Base-by-base conservation (phyloP, 1,140 invertebrate genomes). In the Papilio machaon region DNA sequence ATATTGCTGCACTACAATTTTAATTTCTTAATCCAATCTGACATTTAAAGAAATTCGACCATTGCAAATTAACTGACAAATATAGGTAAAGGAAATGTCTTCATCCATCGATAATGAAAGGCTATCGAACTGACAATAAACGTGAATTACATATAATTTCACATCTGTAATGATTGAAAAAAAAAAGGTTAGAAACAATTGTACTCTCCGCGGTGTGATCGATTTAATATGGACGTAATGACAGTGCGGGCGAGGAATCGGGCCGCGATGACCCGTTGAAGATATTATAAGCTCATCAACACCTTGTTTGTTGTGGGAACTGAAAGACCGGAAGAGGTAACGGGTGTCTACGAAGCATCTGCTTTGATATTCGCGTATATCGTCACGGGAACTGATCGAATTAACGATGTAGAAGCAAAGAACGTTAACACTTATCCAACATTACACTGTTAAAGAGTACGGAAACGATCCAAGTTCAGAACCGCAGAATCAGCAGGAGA, bases 271-370 rank as follows among this genome's bases (percentile, higher is more conserved):
- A 74, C 80, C 81, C 84, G 81, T 84, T 82, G 49, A 60, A 52
- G 35, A 15, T 83, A 87, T 88, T 87, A 88, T 84, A 88, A 88
- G 82, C 78, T 30, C 86, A 88, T 87, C 87, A 88, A 73, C 85
- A 82, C 82, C 78, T 86, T 78, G 58, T 81, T 83, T 80, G 73
- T 74, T 60, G 79, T 83, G 84, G 83, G 84, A 87, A 85, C 79
- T 81, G 38, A 7, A 30, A 58, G 70, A 81, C 81, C 86, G 87
- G 86, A 86, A 86, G 38, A 80, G 54, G 81, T 85, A 87, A 87
- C 85, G 87, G 87, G 81, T 86, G 84, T 83, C 70, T 73, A 64
- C 79, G 15, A 80, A 30, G 19, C 77, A 79, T 67, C 77, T 79
- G 77, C 47, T 52, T 49, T 23, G 74, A 60, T 10, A 47, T 64